Percentiles rank a stretch among this genome's conserved stretches.
phyloP scores from a whole-genome alignment of 2,797 vertebrate genomes.

The Coracias cyanogaster region DNA sequence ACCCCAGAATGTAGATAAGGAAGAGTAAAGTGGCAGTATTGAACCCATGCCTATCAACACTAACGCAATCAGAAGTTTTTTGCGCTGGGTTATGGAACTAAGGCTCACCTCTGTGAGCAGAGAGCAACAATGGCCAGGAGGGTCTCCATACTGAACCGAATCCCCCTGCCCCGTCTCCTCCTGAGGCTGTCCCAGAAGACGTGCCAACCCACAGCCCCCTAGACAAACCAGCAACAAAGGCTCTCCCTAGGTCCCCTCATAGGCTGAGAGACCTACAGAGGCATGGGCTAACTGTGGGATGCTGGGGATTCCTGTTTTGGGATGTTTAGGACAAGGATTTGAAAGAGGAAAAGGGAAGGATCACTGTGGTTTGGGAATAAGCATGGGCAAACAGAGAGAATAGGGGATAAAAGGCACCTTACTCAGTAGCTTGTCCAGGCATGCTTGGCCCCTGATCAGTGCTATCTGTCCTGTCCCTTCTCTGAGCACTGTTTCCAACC shows the following conservation, averaged over 20 bases:
- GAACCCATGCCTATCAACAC: background rate
- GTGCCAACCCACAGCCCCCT: fast-evolving
- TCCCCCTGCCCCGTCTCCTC: fast-evolving
- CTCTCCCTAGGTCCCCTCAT: background rate
- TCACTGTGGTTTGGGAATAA: background rate
- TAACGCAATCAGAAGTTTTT: background rate
- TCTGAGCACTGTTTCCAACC: background rate
- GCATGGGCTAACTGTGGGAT: fast-evolving
- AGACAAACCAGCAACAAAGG: background rate
- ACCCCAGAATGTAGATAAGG: background rate
- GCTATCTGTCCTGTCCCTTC: background rate
- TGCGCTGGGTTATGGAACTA: background rate
- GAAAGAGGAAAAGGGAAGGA: background rate
- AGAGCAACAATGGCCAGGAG: background rate
- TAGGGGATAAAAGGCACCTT: background rate
- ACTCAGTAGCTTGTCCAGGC: background rate
- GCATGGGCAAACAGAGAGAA: background rate
- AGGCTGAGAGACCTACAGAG: background rate
- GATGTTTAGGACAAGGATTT: background rate
- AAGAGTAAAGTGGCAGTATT: background rate
- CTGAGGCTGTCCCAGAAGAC: background rate
- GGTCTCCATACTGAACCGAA: background rate
- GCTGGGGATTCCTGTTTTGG: background rate
- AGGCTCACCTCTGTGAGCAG: background rate
- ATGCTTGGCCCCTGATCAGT: too few species aligned